Base-by-base conservation (phyloP, 2,888 invertebrate species). In the Hemicrepidius hirtus region DNA sequence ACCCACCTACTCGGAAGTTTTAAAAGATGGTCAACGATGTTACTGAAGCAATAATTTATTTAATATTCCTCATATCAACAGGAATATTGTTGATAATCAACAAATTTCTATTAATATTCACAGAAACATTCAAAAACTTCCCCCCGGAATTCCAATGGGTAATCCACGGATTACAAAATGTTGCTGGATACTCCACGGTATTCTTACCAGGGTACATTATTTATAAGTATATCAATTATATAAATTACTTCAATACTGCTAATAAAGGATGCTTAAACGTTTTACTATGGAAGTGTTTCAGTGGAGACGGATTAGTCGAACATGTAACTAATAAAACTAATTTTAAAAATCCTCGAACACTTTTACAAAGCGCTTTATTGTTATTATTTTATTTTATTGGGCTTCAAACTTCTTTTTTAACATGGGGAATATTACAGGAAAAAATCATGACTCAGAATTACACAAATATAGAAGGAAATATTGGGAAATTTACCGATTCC, bases 341-440 rank as follows among this genome's bases (percentile, higher is more conserved):
- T 57, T 76, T 80, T 13, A 80, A 79, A 68, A 77, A 77, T 10
- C 87, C 87, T 73, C 87, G 89, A 68, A 88, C 90, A 64, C 86
- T 88, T 77, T 85, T 88, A 18, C 89, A 91, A 83, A 91, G 92
- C 81, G 88, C 90, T 0, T 78, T 91, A 24, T 84, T 92, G 50
- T 86, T 96, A 3, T 60, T 90, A 0, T 92, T 95, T 85, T 98
- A 97, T 85, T 96, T 97, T 85, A 86, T 91, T 9, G 98, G 98
- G 0, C 89, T 99, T 10, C 97, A 97, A 91, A 89, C 91, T 4
- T 94, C 97, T 41, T 98, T 98, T 84, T 89, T 98, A 24, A 94
- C 96, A 71, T 98, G 98, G 98, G 99, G 99, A 4, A 90, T 98
- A 73, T 88, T 99, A 73, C 99, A 99, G 87, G 99, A 99, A 87